phyloP scores from a whole-genome alignment of 2,113 vertebrate species.

The Erythrocebus patas region DNA sequence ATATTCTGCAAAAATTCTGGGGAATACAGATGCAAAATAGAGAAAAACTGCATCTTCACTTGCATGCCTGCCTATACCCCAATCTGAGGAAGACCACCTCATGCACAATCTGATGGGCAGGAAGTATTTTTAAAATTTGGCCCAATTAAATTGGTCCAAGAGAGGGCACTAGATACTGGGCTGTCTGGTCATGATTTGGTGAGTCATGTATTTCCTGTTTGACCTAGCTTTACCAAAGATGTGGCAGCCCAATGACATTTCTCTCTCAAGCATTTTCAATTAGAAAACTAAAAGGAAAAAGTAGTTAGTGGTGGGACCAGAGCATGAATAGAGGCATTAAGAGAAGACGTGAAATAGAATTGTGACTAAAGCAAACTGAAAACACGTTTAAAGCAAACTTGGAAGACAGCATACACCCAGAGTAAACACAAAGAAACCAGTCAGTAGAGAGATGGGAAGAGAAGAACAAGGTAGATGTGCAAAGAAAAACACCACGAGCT shows the following conservation, averaged over 20 bases:
- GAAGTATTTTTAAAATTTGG: background rate
- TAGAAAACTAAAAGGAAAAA: background rate
- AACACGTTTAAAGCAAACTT: background rate
- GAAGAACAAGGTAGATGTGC: background rate
- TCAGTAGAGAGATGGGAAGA: background rate
- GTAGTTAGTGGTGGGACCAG: background rate
- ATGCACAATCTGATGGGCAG: background rate
- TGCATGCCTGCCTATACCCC: rapidly evolving
- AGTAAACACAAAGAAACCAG: background rate
- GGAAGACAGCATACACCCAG: background rate
- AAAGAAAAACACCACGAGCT: background rate
- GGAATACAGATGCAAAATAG: background rate
- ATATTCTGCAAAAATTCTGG: background rate
- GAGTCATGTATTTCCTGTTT: background rate
- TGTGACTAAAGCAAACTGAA: background rate
- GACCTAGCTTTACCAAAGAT: background rate
- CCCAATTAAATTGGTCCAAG: background rate
- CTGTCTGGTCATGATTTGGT: background rate
- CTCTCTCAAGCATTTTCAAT: background rate
- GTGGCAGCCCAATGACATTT: background rate
- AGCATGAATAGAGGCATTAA: background rate
- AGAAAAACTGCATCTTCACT: background rate
- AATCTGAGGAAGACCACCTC: background rate
- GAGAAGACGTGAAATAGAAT: background rate
- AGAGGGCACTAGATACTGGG: background rate